phyloP scores from a whole-genome alignment of 2,113 vertebrate species.

The Sphaerodactylus townsendi region DNA sequence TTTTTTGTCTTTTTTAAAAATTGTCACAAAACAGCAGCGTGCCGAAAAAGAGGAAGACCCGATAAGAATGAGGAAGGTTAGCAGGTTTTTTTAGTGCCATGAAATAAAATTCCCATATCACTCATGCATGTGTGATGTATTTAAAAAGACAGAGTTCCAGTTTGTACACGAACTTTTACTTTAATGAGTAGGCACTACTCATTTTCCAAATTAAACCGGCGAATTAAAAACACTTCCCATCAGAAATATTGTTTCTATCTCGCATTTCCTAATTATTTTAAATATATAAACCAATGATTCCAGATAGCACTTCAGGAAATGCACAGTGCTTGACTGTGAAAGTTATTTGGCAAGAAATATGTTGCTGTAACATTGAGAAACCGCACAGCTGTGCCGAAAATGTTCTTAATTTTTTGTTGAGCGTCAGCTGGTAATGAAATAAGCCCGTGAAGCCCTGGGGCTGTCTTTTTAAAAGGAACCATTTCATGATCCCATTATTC shows the following conservation, averaged over 20 bases:
- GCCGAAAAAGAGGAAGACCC: slow-evolving; percentile 86
- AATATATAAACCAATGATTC: not conserved
- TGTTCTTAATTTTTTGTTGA: not conserved
- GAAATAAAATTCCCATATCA: slow-evolving; percentile 52
- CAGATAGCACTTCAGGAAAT: slow-evolving; percentile 1
- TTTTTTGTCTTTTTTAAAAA: slow-evolving; percentile 62
- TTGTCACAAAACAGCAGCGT: slow-evolving; percentile 81
- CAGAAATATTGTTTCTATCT: not conserved
- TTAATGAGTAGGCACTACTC: not conserved
- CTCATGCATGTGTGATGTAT: slow-evolving; percentile 52
- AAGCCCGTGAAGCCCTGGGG: slow-evolving; percentile 40
- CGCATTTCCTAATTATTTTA: not conserved
- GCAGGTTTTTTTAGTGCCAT: slow-evolving; percentile 70
- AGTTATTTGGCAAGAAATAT: not conserved
- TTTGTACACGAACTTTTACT: slow-evolving; percentile 58
- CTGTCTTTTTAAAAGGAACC: slow-evolving; percentile 76
- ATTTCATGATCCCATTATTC: slow-evolving; percentile 56
- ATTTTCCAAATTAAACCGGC: slow-evolving; percentile 13
- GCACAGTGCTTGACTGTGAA: not conserved
- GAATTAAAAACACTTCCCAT: not conserved
- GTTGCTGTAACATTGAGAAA: not conserved
- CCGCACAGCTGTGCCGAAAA: not conserved
- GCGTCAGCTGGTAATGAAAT: not conserved
- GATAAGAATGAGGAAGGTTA: slow-evolving; percentile 97
- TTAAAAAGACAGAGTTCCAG: slow-evolving; percentile 78